phyloP scores from a whole-genome alignment of 2,888 invertebrate species.

The Podabrus alpinus region DNA sequence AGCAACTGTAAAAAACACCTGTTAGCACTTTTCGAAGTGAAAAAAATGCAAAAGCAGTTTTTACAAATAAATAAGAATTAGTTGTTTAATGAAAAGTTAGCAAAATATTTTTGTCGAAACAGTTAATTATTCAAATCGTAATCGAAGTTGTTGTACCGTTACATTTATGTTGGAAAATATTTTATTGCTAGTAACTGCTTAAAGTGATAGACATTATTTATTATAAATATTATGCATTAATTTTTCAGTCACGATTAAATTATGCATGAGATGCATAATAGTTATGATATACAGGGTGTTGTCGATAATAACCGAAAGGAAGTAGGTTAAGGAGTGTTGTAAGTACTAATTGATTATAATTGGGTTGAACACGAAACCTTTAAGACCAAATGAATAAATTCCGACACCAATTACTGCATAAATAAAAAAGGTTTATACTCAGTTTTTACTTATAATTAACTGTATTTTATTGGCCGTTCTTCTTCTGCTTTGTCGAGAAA shows the following conservation, averaged over 20 bases:
- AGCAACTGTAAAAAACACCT: background rate
- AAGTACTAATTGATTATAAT: slow-evolving; percentile 6
- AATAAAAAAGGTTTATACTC: slow-evolving; percentile 12
- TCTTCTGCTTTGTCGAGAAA: background rate
- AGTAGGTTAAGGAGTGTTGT: background rate
- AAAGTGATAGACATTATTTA: background rate
- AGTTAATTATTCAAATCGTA: slow-evolving; percentile 1
- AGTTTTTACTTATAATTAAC: slow-evolving; percentile 5
- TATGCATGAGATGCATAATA: background rate
- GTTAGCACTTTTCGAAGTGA: background rate
- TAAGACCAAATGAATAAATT: slow-evolving; percentile 10
- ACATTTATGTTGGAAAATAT: background rate
- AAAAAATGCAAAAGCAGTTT: background rate
- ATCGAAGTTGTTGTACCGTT: background rate
- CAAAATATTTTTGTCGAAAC: background rate
- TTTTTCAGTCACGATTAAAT: background rate
- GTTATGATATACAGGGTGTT: background rate
- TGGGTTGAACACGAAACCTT: slow-evolving; percentile 5
- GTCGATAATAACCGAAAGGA: background rate
- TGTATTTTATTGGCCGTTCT: background rate
- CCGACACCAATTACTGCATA: slow-evolving; percentile 5
- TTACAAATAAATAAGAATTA: background rate
- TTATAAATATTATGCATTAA: background rate
- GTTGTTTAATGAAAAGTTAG: background rate
- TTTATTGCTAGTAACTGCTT: background rate